These are phyloP conservation scores for Tarsius wallacei DNA, from an alignment of 2,797 vertebrate genomes.

Conservation along the genomic window DNA sequence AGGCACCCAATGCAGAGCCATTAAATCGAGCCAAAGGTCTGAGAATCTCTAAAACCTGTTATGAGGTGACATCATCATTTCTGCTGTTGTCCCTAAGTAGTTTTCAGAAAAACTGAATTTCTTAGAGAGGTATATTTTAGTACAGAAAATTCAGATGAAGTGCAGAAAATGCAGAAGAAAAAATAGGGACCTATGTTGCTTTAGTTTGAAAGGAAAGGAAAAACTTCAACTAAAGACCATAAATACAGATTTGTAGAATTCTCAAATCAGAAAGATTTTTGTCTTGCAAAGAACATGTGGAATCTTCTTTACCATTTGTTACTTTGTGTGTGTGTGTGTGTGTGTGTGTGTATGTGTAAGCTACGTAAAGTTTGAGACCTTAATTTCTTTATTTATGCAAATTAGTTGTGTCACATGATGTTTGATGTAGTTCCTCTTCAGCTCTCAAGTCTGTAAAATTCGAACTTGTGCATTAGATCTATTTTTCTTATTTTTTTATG, in stretches of 20 bases:
- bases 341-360: neutral
- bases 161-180: neutral
- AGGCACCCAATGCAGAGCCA: accelerated
- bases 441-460: neutral
- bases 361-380: neutral
- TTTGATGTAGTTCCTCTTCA: neutral
- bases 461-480: neutral
- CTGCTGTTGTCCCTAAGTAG: neutral
- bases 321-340: neutral
- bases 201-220: conserved; percentile 19
- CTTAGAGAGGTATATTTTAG: neutral
- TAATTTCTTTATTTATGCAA: neutral
- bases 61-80: neutral
- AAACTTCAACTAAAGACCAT: neutral
- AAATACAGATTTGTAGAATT: neutral
- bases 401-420: neutral
- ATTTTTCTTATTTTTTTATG: neutral
- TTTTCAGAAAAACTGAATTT: neutral
- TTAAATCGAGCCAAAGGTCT: neutral
- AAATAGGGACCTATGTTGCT: neutral
- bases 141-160: neutral
- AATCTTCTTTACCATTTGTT: neutral
- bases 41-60: neutral
- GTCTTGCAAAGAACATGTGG: neutral
- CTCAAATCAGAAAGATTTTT: neutral